Conservation (phyloP, 2,888 invertebrate species). For the Dinocampus coccinellae region DNA sequence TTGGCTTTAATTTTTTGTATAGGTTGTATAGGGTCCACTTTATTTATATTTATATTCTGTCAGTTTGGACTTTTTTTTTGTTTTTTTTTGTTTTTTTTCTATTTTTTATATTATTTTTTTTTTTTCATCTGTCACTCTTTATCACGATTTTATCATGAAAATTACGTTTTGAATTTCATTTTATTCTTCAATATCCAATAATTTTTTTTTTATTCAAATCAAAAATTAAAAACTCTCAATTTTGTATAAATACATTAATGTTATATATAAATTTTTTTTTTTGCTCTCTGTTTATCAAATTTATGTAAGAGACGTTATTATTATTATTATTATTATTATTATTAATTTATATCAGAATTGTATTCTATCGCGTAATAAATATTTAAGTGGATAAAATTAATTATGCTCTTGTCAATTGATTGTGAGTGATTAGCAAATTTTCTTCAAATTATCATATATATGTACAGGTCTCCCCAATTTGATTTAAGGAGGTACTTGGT, state of each 20-base stretch:
- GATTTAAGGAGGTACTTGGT: neutral
- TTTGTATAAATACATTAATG: no score
- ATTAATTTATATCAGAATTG: no score
- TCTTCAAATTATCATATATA: neutral
- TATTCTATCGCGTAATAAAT: neutral
- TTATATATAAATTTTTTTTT: no score
- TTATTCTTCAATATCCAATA: no score
- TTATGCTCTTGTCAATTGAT: conserved; percentile 24
- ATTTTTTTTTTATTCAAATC: no score
- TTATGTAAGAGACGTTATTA: no score
- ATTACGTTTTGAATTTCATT: no score
- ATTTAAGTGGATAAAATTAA: conserved; percentile 26
- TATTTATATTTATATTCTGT: neutral
- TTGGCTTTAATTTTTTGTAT: no score
- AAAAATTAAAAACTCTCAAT: no score
- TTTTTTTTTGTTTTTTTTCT: neutral
- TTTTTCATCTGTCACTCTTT: neutral
- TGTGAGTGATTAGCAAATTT: conserved; percentile 27
- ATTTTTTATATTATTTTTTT: neutral
- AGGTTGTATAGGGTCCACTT: no score
- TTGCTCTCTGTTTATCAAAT: no score
- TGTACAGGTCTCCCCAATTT: neutral
- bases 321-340: no score
- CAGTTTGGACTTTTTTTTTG: neutral
- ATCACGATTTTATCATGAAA: neutral